Evolutionary conservation across 2,797 vertebrate species (phyloP).

Genomic region (Anolis apletophallus): DNA sequence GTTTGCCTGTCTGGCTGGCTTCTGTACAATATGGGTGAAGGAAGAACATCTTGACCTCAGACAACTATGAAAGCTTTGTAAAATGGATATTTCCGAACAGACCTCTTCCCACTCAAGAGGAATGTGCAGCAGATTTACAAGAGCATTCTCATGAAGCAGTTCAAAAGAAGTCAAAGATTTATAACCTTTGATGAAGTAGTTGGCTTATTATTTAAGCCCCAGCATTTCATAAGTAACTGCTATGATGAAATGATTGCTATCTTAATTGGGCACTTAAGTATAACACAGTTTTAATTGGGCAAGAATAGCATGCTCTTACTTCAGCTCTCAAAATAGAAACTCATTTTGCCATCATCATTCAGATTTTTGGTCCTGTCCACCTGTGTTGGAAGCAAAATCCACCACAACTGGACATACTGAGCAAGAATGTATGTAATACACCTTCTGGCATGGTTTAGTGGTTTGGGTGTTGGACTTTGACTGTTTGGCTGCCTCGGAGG

Average conservation of each 20-base stretch:
- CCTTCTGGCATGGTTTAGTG: not conserved
- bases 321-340: not conserved
- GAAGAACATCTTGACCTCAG: no score
- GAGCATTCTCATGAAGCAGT: not conserved
- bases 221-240: not conserved
- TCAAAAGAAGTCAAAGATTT: not conserved
- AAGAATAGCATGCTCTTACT: not conserved
- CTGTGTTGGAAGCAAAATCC: not conserved
- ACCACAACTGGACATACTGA: not conserved
- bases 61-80: not conserved
- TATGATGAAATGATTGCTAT: not conserved
- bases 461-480: no score
- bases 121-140: not conserved
- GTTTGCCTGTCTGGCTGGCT: no score
- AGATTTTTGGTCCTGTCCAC: not conserved
- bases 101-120: not conserved
- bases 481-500: no score
- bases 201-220: not conserved
- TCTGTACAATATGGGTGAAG: no score
- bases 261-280: not conserved
- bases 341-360: not conserved
- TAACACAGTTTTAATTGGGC: not conserved
- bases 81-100: not conserved
- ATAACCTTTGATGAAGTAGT: not conserved
- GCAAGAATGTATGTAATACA: not conserved